Conservation (phyloP, 2,797 vertebrate species). For the Chaetophractus vellerosus region DNA sequence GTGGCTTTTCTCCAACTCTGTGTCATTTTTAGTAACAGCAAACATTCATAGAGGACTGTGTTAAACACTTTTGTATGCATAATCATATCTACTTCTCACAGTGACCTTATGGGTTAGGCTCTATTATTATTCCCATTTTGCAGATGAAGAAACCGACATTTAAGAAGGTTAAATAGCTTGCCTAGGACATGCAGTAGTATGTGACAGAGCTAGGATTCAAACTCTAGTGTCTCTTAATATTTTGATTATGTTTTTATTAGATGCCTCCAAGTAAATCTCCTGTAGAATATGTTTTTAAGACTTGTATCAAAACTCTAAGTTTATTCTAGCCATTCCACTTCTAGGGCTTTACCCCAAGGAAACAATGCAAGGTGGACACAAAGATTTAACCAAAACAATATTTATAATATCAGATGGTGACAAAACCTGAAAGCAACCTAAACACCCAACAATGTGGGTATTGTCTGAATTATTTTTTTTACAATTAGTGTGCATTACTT, state of each 20-base stretch:
- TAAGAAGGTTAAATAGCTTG: background rate
- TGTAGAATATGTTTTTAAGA: conserved; percentile 49
- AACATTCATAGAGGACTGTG: background rate
- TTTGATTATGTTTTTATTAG: conserved; percentile 12
- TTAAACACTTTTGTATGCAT: conserved; percentile 36
- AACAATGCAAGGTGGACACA: conserved; percentile 5
- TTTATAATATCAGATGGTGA: conserved; percentile 36
- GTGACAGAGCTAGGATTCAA: conserved; percentile 12
- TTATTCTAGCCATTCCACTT: conserved; percentile 42
- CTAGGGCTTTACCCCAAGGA: conserved; percentile 52
- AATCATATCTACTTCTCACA: conserved; percentile 23
- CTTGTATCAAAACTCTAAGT: background rate
- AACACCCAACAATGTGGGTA: background rate
- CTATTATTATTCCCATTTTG: background rate
- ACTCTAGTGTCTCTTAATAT: background rate
- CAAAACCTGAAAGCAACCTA: conserved; percentile 56
- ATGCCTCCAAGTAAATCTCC: conserved; percentile 3
- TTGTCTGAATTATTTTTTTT: background rate
- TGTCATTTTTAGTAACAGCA: conserved; percentile 52
- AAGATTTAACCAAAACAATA: conserved; percentile 12
- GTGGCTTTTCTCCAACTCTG: background rate
- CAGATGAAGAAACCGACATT: background rate
- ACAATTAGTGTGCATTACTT: background rate
- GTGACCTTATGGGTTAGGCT: background rate
- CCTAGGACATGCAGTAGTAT: background rate